A percentile compares a stretch with the other conserved stretches of the same genome.
Conservation (phyloP, 2,888 invertebrate species). For the Candidula unifasciata region DNA sequence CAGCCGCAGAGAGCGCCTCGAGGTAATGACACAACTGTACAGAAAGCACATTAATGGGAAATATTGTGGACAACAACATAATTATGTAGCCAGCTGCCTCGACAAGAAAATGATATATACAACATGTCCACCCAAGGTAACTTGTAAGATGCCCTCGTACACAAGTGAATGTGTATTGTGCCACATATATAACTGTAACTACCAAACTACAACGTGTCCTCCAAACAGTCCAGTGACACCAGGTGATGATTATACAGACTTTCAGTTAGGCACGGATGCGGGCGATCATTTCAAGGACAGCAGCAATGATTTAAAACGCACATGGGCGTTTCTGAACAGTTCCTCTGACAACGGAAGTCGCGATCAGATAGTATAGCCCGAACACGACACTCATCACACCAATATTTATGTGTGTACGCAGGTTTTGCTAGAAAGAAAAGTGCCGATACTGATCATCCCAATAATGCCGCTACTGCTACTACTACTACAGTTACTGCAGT, state of each 20-base stretch:
- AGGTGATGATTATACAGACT: neutral
- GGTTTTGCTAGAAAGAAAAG: neutral
- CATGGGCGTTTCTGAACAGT: too few species aligned
- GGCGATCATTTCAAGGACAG: neutral
- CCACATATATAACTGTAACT: slow-evolving; percentile 9
- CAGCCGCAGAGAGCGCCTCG: neutral
- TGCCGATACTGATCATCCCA: slow-evolving; percentile 13
- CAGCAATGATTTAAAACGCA: too few species aligned
- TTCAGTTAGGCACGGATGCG: neutral
- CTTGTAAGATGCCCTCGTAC: neutral
- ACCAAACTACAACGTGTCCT: neutral
- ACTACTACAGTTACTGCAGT: too few species aligned
- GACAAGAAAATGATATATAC: too few species aligned
- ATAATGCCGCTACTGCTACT: slow-evolving; percentile 31
- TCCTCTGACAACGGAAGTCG: too few species aligned
- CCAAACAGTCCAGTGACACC: neutral
- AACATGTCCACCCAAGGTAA: neutral
- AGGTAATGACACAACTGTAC: neutral
- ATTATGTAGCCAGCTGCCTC: neutral
- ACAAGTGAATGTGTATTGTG: slow-evolving; percentile 4
- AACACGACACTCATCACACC: too few species aligned
- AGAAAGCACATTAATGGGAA: neutral
- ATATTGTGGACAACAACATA: neutral
- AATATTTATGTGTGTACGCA: neutral
- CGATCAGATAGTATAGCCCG: too few species aligned